A percentile compares a stretch with the other conserved stretches of the same genome.
Evolutionary conservation across 2,888 invertebrate species (phyloP).

Genomic region (Drosophila borealis): DNA sequence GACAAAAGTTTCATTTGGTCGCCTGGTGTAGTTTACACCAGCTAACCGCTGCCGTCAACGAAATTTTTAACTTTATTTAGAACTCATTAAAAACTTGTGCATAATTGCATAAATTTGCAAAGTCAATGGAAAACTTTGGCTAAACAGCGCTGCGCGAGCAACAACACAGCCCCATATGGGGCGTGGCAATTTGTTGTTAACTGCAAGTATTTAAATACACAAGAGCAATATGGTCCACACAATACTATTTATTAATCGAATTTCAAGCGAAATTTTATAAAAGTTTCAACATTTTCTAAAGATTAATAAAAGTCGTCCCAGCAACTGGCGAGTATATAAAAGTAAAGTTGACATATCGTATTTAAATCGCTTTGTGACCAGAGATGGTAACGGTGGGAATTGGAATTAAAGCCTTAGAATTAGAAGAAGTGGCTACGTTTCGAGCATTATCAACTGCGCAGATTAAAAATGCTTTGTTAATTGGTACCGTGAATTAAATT

Average conservation of each 20-base stretch:
- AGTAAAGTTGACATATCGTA: not conserved
- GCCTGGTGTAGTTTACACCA: conserved; percentile 68
- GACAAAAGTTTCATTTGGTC: conserved; percentile 61
- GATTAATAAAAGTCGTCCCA: not conserved
- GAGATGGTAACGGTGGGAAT: too few species aligned
- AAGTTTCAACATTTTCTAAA: not conserved
- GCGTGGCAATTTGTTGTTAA: conserved; percentile 3
- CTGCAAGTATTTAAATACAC: not conserved
- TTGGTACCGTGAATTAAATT: too few species aligned
- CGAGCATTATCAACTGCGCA: not conserved
- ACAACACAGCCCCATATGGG: conserved; percentile 1
- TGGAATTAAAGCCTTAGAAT: not conserved
- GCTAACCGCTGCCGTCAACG: conserved; percentile 66
- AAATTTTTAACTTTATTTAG: conserved; percentile 75
- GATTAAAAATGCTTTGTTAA: too few species aligned
- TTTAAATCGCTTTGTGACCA: conserved; percentile 1
- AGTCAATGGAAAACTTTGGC: conserved; percentile 72
- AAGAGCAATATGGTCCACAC: not conserved
- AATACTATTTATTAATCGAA: conserved; percentile 11
- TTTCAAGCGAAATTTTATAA: not conserved
- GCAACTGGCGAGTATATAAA: not conserved
- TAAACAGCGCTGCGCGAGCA: conserved; percentile 21
- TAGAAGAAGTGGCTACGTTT: too few species aligned
- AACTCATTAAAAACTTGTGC: conserved; percentile 80
- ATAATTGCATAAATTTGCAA: conserved; percentile 79